A percentile compares a stretch with the other conserved stretches of the same genome.
phyloP scores from a whole-genome alignment of 2,113 vertebrate species.

The Calidris pygmaea region DNA sequence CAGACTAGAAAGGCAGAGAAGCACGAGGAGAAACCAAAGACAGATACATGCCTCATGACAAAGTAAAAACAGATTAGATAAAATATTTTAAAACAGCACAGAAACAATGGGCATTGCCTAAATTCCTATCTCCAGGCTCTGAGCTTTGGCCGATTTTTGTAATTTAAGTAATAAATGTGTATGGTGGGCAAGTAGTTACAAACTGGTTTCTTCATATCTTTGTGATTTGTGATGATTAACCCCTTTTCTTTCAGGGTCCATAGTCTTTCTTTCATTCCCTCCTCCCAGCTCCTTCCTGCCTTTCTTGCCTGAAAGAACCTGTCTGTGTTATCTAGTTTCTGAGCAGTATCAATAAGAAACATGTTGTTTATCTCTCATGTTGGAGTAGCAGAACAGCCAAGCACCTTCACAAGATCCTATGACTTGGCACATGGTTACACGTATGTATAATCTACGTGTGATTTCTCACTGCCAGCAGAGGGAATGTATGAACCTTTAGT shows the following conservation, averaged over 20 bases:
- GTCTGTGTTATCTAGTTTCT: neutral
- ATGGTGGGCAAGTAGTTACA: neutral
- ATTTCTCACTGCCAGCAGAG: neutral
- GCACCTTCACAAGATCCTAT: neutral
- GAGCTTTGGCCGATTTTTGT: neutral
- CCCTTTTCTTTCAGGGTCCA: neutral
- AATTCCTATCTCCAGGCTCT: neutral
- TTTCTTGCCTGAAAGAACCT: neutral
- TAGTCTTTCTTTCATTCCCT: neutral
- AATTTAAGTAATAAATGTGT: neutral
- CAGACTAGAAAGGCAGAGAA: neutral
- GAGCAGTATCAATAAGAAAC: neutral
- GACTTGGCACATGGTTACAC: rapidly evolving
- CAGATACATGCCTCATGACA: neutral
- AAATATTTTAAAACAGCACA: neutral
- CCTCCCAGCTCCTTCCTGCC: neutral
- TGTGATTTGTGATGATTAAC: neutral
- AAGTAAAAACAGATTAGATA: neutral
- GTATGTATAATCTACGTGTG: neutral
- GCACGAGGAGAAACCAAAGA: neutral
- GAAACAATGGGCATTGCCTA: neutral
- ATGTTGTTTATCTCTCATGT: neutral
- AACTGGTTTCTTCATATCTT: neutral
- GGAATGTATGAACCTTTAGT: neutral
- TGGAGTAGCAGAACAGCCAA: neutral